Percentiles rank a stretch among this genome's conserved stretches.
These are phyloP conservation scores for Syndactyla subalaris DNA, from an alignment of 2,797 vertebrate species.

Conservation along the genomic window DNA sequence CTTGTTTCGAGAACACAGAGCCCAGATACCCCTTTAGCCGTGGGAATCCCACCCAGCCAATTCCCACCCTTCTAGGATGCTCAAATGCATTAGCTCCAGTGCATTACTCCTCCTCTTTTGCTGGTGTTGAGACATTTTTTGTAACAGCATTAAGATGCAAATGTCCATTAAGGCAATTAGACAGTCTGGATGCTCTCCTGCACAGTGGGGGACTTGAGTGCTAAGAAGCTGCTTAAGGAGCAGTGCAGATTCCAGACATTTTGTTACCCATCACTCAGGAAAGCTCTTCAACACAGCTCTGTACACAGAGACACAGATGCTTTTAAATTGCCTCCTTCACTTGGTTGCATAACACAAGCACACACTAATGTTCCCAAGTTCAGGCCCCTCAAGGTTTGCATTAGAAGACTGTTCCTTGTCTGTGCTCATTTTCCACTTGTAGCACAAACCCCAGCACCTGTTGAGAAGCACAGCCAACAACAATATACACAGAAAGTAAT, in stretches of 20 bases:
- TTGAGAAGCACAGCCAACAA: not conserved
- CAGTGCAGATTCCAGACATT: not conserved
- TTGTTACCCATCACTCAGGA: not conserved
- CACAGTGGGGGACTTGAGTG: not conserved
- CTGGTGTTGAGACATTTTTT: not conserved
- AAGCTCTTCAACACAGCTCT: not conserved
- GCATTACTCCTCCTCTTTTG: not conserved
- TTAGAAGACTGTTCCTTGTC: not conserved
- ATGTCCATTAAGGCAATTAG: not conserved
- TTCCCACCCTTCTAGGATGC: not conserved
- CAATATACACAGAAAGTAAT: not conserved
- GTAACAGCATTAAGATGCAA: not conserved
- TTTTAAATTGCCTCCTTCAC: not conserved
- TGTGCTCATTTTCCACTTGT: not conserved
- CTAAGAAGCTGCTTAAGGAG: not conserved
- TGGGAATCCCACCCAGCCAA: not conserved
- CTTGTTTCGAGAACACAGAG: conserved; percentile 31
- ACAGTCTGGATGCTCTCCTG: not conserved
- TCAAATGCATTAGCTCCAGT: not conserved
- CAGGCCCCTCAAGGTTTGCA: not conserved
- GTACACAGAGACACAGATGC: not conserved
- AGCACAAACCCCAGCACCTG: not conserved
- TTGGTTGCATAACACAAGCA: not conserved
- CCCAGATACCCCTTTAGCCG: not conserved
- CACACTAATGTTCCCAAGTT: not conserved